Evolutionary conservation across 2,888 invertebrate genomes (phyloP), one percentile per base, ranked within the genome.

Genomic region (Drosophila ochracea): DNA sequence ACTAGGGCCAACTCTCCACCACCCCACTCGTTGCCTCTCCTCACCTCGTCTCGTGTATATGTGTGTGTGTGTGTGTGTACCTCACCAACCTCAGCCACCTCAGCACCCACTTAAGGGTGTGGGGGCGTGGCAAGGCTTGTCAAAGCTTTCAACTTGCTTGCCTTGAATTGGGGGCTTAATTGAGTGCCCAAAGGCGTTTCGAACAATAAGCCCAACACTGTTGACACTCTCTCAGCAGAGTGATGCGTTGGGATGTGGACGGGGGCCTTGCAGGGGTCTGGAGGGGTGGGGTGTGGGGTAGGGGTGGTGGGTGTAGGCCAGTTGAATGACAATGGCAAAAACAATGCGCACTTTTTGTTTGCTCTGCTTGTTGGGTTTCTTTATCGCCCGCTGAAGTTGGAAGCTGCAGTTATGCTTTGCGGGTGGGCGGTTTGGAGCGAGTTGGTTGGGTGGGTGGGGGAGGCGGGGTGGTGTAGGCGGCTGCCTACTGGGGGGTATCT

Each of bases 171-270:
- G 63, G 72, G 64, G 73, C 86, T 73, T 84, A 86, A 90, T 86
- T 90, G 85, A 86, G 85, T 86, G 85, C 70, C 90, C 85, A 76
- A 71, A 85, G 90, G 89, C 85, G 88, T 71, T 58, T 55, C 54
- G 41, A 37, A 54, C 61, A 65, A 66, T 61, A 63, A 78, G 41
- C 67, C 59, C 69, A 72, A 64, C 68, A 52, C 39, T 35, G 63
- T 64, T 67, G 79, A 82, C 80, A 77, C 80, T 65, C 64, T 58
- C 54, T 16, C 57, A 61, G 33, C 21, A 52, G 28, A 55, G 50
- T 19, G 28, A 52, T 30, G 52, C 30, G 28, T 30, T 49, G 7
- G 28, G 7, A 16, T 47, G 16, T 16, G 13, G 25, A 25, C 3
- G 16, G 49, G 3, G 7, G 19, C 10, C 9, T 49, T 49, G 28